Evolutionary conservation across 1,140 invertebrate genomes (phyloP).

Genomic region (Proctacanthus coquilletti): DNA sequence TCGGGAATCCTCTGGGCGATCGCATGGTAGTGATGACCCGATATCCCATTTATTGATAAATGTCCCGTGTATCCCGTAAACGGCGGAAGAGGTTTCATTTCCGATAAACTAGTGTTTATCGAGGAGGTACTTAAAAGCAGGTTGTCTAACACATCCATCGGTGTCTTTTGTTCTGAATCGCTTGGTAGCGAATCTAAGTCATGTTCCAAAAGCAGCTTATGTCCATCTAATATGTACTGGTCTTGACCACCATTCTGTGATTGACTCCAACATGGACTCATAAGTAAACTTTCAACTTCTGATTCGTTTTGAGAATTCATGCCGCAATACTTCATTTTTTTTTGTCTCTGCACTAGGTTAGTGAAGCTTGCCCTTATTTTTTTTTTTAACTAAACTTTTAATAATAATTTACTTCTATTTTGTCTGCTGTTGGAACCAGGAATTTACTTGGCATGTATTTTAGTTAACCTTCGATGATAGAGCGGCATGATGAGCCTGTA

Average conservation of each 20-base stretch:
- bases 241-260: constrained; percentile 27
- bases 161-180: constrained; percentile 33
- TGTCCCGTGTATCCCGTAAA: constrained; percentile 73
- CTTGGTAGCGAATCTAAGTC: constrained; percentile 27
- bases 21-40: constrained; percentile 71
- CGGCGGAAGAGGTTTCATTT: constrained; percentile 71
- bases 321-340: constrained; percentile 35
- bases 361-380: too few relatives aligned
- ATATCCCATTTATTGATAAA: constrained; percentile 66
- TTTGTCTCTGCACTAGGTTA: too few relatives aligned
- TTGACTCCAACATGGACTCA: constrained; percentile 30
- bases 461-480: too few relatives aligned
- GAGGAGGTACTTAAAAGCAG: constrained; percentile 41
- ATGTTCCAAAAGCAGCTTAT: constrained; percentile 27
- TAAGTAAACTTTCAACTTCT: constrained; percentile 30
- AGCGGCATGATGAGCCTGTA: too few relatives aligned
- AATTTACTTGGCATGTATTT: too few relatives aligned
- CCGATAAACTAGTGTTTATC: constrained; percentile 46
- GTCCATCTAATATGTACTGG: constrained; percentile 29
- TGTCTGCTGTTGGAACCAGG: too few relatives aligned
- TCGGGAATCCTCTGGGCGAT: constrained; percentile 52
- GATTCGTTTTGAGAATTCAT: constrained; percentile 33
- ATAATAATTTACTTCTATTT: too few relatives aligned
- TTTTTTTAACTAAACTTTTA: too few relatives aligned
- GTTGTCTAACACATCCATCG: constrained; percentile 45